Base-by-base conservation (phyloP, 2,888 invertebrate species). In the Glyphotaelius pellucidus region DNA sequence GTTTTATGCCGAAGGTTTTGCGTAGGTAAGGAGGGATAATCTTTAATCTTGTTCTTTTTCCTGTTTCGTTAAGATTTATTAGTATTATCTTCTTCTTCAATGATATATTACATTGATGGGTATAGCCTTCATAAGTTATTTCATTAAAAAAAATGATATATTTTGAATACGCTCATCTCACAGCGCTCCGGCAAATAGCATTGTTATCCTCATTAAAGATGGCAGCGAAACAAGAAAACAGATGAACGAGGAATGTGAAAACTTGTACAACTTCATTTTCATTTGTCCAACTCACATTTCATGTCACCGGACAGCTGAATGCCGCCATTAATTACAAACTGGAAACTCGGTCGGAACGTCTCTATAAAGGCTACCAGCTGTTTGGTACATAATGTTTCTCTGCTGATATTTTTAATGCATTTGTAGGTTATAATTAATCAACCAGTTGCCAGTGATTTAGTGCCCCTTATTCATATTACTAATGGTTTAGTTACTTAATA, bases 181-280 rank as follows among this genome's bases (percentile, higher is more conserved):
- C 25, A 67, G 19, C 67, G n/a, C 67, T 25, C 7, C 67, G 67
- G 67, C 67, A 9, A 67, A 67, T 25, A 25, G 25, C 25, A n/a
- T 67, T 67, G 67, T 67, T 25, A n/a, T 67, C 67, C 67, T 88
- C 79, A n/a, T 42, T 52, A 31, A 32, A 88, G 67, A 67, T 30
- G 47, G 86, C 86, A 42, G 38, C 15, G 67, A 47, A 67, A 87
- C 47, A 31, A 88, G 87, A 84, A 81, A 81, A 85, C 85, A 89
- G 80, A 90, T 47, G 47, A 47, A 25, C 83, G 32, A 89, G 89
- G 83, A 90, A 83, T 90, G 83, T 83, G 80, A 88, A 67, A 67
- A n/a, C 83, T 90, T 81, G 80, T 90, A 90, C 90, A 83, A 90
- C 81, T 90, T 90, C 90, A 90, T 90, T 90, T 83, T 52, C 83